A percentile compares a stretch with the other conserved stretches of the same genome.
phyloP scores from a whole-genome alignment of 2,113 vertebrate species.

The Cynocephalus volans region DNA sequence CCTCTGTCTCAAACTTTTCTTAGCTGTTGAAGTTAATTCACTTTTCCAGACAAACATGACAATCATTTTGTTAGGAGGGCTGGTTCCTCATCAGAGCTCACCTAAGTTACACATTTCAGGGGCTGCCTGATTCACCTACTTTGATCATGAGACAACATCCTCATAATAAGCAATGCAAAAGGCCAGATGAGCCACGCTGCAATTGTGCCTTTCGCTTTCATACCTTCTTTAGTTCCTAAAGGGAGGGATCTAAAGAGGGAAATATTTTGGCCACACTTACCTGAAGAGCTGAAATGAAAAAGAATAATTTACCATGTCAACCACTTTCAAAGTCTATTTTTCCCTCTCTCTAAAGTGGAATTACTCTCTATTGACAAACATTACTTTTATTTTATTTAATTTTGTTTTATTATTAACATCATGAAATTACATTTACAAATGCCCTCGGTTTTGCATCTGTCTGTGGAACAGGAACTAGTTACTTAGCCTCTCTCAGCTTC shows the following conservation, averaged over 20 bases:
- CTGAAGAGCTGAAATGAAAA: conserved; percentile 53
- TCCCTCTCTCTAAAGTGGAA: conserved; percentile 26
- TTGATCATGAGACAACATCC: conserved; percentile 14
- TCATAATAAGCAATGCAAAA: conserved; percentile 26
- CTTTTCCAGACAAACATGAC: conserved; percentile 23
- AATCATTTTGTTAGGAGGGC: not conserved
- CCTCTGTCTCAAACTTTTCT: not conserved
- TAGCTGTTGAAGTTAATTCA: not conserved
- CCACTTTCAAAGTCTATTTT: conserved; percentile 14
- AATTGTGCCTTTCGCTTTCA: not conserved
- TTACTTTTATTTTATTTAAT: conserved; percentile 31
- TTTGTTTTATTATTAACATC: conserved; percentile 18
- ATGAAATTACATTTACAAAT: conserved; percentile 12
- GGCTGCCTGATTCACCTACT: not conserved
- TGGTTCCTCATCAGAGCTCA: not conserved
- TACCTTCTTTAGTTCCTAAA: not conserved
- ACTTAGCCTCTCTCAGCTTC: not conserved
- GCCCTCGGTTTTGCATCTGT: conserved; percentile 15
- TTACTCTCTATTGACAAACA: not conserved
- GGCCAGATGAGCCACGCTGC: not conserved
- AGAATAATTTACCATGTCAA: not conserved
- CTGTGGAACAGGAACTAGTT: conserved; percentile 13
- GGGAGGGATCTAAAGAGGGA: conserved; percentile 21
- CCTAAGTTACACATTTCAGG: not conserved
- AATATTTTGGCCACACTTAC: conserved; percentile 2